Evolutionary conservation across 37 sponge, comb jelly and placozoan genomes (phyloP), one percentile per base, ranked within the genome.

Genomic region (Halisarca cf. caerulea): DNA sequence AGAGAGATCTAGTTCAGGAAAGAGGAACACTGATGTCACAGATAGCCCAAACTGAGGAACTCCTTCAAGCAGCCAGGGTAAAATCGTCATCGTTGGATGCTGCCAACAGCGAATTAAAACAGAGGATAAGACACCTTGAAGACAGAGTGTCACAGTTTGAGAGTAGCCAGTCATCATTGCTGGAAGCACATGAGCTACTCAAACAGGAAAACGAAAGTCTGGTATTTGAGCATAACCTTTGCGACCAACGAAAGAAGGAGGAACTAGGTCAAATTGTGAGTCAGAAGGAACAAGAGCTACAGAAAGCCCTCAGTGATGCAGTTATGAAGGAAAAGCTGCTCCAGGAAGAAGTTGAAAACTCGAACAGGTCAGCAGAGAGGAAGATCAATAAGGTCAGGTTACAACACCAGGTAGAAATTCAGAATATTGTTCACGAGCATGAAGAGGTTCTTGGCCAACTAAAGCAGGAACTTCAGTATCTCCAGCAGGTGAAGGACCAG

Each of bases 1-100:
- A 92, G 64, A 89, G 83, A 41, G 89, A 88, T 39, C 51, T 92
- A 0, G 53, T 92, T 2, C 53, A 61, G n/a, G 92, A 88, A 41
- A 88, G 79, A 33, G 80, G 86, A 0, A 39, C 53, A 17, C 58
- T 88, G 9, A 79, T 32, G 28, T 58, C 79, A n/a, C 62, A 88
- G 35, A 38, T 80, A 20, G 74, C 80, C 36, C 73, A 64, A 51
- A 60, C 82, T 24, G 43, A 85, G 44, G 89, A 88, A 41, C 59
- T 11, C 24, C 32, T 82, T 0, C 71, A 59, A 40, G 30, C 60
- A 5, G 41, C 77, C 2, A 59, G 85, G 68, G 85, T 82, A 28
- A 81, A 81, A 78, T 23, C 78, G 8, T 38, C 45, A 23, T 78
- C 85, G 4, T 73, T 82, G 33, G 35, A 53, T 18, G 68, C 58